Evolutionary conservation across 2,888 invertebrate species (phyloP).

Genomic region (Drosophila buzzatii): DNA sequence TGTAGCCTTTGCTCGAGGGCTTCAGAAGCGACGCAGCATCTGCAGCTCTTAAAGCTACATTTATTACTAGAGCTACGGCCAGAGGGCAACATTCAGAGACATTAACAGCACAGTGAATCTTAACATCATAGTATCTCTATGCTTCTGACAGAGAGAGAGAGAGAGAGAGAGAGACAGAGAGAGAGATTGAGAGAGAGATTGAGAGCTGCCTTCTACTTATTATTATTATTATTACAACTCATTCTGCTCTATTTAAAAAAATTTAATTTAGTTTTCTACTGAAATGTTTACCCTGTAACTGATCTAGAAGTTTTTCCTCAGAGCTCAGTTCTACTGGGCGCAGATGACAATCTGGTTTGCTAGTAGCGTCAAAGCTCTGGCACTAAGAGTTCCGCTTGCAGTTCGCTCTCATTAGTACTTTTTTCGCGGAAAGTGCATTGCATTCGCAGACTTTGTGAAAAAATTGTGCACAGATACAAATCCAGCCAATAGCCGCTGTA

Average conservation of each 20-base stretch:
- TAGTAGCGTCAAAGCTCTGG: slow-evolving; percentile 32
- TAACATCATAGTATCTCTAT: background rate
- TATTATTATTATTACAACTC: too few relatives aligned
- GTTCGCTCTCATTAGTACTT: slow-evolving; percentile 48
- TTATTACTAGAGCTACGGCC: background rate
- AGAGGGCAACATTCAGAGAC: background rate
- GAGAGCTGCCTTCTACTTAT: too few relatives aligned
- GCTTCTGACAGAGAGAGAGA: background rate
- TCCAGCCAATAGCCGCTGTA: slow-evolving; percentile 1
- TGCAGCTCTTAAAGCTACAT: slow-evolving; percentile 21
- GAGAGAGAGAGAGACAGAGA: background rate
- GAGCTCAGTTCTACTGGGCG: background rate
- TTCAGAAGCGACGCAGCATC: slow-evolving; percentile 8
- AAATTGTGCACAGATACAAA: slow-evolving; percentile 47
- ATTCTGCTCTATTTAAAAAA: background rate
- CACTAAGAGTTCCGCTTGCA: background rate
- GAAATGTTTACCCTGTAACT: background rate
- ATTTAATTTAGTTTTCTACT: background rate
- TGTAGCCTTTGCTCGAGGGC: slow-evolving; percentile 4
- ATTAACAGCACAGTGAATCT: background rate
- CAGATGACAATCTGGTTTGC: slow-evolving; percentile 31
- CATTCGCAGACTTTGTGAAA: slow-evolving; percentile 55
- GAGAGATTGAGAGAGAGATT: too few relatives aligned
- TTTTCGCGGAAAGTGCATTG: slow-evolving; percentile 60
- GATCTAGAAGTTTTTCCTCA: background rate